These are phyloP conservation scores for Clepsis dumicolana DNA, from an alignment of 2,888 invertebrate genomes.

Conservation along the genomic window DNA sequence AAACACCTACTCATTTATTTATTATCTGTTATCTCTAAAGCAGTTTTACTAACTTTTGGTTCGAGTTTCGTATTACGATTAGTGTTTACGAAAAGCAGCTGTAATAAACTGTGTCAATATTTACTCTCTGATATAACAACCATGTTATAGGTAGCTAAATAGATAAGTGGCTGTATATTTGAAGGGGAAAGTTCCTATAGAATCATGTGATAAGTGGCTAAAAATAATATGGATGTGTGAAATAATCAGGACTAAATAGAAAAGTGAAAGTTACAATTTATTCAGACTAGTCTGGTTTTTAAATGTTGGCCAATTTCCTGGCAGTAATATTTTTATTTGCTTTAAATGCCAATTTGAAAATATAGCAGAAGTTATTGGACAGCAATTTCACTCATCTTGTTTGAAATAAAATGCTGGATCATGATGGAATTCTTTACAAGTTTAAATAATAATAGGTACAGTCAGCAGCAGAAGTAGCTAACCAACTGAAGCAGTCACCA, in stretches of 20 bases:
- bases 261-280: not conserved
- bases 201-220: not conserved
- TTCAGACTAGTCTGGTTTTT: not conserved
- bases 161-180: constrained; percentile 9
- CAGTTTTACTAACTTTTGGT: constrained; percentile 11
- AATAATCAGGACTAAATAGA: not conserved
- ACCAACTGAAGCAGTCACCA: too few species aligned
- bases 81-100: constrained; percentile 36
- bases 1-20: constrained; percentile 35
- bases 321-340: too few species aligned
- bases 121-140: constrained; percentile 26
- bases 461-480: too few species aligned
- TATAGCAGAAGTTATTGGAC: not conserved
- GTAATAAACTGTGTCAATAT: constrained; percentile 34
- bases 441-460: too few species aligned
- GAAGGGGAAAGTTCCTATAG: not conserved
- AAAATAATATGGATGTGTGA: not conserved
- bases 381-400: too few species aligned
- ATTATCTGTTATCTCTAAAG: constrained; percentile 35
- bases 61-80: constrained; percentile 17
- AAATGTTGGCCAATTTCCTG: not conserved
- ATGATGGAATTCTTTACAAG: too few species aligned
- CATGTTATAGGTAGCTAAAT: constrained; percentile 10
- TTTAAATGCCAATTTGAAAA: not conserved
- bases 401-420: too few species aligned